Evolutionary conservation across 2,113 vertebrate species (phyloP).

Genomic region (Spermophilus dauricus): DNA sequence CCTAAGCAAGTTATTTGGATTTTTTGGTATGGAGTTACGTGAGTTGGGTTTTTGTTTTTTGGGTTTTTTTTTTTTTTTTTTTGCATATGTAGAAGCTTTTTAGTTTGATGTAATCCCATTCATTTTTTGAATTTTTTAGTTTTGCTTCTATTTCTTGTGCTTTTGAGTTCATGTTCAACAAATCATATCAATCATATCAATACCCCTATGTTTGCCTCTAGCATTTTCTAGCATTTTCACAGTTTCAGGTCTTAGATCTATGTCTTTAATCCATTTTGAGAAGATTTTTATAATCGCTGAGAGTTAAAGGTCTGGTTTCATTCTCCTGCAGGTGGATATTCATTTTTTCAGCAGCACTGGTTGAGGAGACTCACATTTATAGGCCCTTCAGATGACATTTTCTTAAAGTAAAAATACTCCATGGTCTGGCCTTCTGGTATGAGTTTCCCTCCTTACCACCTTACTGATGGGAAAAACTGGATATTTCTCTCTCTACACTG

Average conservation of each 20-base stretch:
- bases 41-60: no score
- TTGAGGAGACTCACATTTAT: not conserved
- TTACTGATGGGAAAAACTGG: not conserved
- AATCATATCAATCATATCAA: not conserved
- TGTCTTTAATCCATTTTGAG: not conserved
- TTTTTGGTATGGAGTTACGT: no score
- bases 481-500: not conserved
- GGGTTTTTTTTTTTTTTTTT: no score
- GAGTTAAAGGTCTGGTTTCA: not conserved
- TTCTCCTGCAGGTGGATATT: not conserved
- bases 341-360: not conserved
- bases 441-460: not conserved
- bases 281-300: not conserved
- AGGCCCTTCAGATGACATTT: not conserved
- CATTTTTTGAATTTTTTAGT: not conserved
- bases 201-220: not conserved
- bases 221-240: not conserved
- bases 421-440: not conserved
- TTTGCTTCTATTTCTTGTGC: not conserved
- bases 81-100: not conserved
- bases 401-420: not conserved
- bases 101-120: not conserved
- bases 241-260: not conserved
- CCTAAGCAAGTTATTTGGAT: not conserved
- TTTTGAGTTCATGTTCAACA: not conserved